These are phyloP conservation scores for Aspidiotus destructor DNA, from an alignment of 2,888 invertebrate species.

Conservation along the genomic window DNA sequence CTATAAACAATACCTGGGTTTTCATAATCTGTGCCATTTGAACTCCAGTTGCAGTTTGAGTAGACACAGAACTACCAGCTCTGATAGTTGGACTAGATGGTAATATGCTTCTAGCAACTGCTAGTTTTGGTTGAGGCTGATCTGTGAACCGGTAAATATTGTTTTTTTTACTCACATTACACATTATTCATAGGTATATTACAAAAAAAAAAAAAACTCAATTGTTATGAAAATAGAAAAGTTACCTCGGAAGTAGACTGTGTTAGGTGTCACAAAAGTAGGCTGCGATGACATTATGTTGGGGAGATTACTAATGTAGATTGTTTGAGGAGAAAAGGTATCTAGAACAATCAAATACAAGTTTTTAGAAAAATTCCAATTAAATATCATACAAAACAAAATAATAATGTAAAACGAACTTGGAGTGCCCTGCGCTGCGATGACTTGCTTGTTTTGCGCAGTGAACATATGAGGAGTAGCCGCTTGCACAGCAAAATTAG, in stretches of 20 bases:
- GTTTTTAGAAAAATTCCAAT: too few relatives aligned
- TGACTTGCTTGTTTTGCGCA: constrained; percentile 51
- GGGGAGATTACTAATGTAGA: too few relatives aligned
- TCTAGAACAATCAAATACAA: too few relatives aligned
- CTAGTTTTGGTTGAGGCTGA: constrained; percentile 46
- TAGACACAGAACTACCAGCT: constrained; percentile 72
- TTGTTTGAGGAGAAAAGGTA: too few relatives aligned
- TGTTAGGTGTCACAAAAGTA: too few relatives aligned
- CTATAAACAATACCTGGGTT: constrained; percentile 23
- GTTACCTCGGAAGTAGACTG: too few relatives aligned
- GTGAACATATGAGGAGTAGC: constrained; percentile 71
- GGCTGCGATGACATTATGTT: too few relatives aligned
- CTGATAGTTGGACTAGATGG: constrained; percentile 42
- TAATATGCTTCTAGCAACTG: constrained; percentile 26
- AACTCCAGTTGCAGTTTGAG: constrained; percentile 56
- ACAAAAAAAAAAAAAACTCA: constrained; percentile 49
- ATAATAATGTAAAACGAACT: constrained; percentile 43
- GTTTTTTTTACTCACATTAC: constrained; percentile 29
- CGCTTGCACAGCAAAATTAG: constrained; percentile 64
- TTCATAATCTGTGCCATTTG: constrained; percentile 41
- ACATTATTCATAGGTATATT: background rate
- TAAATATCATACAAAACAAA: too few relatives aligned
- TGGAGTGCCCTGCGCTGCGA: constrained; percentile 37
- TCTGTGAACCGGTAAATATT: constrained; percentile 35
- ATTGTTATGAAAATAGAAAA: constrained; percentile 48